These are phyloP conservation scores for Rhyacophila evoluta DNA, from an alignment of 2,888 invertebrate species.

Conservation along the genomic window DNA sequence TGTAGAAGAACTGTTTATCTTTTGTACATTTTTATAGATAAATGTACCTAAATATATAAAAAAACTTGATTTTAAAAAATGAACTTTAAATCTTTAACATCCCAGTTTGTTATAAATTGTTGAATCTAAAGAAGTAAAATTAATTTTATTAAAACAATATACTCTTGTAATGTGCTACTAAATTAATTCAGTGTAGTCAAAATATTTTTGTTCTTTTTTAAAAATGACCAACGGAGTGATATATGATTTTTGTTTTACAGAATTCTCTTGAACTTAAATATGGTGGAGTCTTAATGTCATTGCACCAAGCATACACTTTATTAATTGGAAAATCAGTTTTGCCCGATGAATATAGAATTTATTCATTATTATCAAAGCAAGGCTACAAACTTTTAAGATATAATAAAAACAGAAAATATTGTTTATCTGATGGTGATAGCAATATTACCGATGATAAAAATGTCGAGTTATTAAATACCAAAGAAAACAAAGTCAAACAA, in stretches of 20 bases:
- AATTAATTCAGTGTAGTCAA: too few species aligned
- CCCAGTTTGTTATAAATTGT: too few species aligned
- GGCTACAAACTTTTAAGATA: slow-evolving; percentile 72
- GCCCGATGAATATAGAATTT: slow-evolving; percentile 71
- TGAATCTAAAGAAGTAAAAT: too few species aligned
- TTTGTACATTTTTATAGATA: too few species aligned
- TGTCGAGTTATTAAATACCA: neutral
- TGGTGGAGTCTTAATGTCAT: slow-evolving; percentile 71
- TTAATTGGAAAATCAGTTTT: slow-evolving; percentile 63
- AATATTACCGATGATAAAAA: neutral
- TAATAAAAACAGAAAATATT: slow-evolving; percentile 44
- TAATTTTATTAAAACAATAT: too few species aligned
- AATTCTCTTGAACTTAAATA: slow-evolving; percentile 72
- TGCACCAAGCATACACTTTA: slow-evolving; percentile 75
- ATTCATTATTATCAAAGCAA: slow-evolving; percentile 69
- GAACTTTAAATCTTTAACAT: too few species aligned
- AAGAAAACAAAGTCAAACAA: neutral
- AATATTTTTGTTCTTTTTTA: too few species aligned
- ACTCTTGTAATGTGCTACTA: too few species aligned
- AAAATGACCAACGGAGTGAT: too few species aligned
- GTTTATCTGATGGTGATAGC: slow-evolving; percentile 32
- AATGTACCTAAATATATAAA: too few species aligned
- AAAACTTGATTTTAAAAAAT: too few species aligned
- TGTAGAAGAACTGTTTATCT: too few species aligned
- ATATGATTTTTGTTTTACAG: slow-evolving; percentile 67